These are phyloP conservation scores for Australoheros facetus DNA, from an alignment of 2,797 vertebrate genomes.

Conservation along the genomic window DNA sequence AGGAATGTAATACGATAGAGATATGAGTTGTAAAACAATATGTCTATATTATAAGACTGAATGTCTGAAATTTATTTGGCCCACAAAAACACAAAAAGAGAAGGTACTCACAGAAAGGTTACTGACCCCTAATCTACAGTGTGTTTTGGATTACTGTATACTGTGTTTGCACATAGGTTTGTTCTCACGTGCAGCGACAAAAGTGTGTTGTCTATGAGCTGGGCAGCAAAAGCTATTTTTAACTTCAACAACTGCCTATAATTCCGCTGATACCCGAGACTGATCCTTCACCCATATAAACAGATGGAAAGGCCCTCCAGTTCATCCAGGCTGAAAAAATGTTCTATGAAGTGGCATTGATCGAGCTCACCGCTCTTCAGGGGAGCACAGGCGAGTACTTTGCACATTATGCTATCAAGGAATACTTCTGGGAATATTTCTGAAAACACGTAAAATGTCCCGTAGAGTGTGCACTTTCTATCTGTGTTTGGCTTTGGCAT, in stretches of 20 bases:
- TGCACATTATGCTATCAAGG: neutral
- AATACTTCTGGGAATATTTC: conserved; percentile 4
- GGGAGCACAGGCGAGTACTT: conserved; percentile 82
- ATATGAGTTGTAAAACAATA: neutral
- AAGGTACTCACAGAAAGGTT: neutral
- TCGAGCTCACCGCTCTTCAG: conserved; percentile 78
- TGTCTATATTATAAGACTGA: neutral
- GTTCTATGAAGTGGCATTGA: conserved; percentile 84
- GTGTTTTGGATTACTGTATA: conserved; percentile 5
- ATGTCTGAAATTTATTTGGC: neutral
- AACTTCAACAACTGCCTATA: conserved; percentile 69
- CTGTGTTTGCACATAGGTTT: conserved; percentile 36
- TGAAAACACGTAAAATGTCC: neutral
- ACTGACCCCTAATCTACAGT: conserved; percentile 5
- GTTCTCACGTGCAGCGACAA: conserved; percentile 6
- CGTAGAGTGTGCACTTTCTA: neutral
- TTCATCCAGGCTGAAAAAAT: conserved; percentile 85
- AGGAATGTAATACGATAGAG: neutral
- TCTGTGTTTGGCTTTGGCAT: neutral
- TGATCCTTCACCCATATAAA: conserved; percentile 82
- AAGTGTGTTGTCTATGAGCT: conserved; percentile 5
- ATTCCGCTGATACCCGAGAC: conserved; percentile 67
- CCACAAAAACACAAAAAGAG: conserved; percentile 7
- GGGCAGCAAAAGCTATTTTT: conserved; percentile 51
- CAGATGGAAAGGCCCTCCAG: conserved; percentile 82